Evolutionary conservation across 2,888 invertebrate species (phyloP).

Genomic region (Diachrysia chrysitis): DNA sequence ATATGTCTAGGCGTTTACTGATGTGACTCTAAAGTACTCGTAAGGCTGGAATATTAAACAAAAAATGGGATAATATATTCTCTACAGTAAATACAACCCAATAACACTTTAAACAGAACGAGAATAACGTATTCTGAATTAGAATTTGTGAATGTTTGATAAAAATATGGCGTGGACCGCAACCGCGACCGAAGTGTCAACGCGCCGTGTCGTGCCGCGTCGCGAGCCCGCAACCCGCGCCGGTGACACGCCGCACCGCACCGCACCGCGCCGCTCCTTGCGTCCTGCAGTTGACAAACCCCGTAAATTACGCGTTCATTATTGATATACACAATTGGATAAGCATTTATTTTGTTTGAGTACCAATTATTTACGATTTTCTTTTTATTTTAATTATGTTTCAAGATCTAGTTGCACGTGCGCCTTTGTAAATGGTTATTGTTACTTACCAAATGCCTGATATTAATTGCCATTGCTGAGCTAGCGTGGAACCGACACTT

Average conservation of each 20-base stretch:
- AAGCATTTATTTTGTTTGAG: not conserved
- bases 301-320: not conserved
- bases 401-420: not conserved
- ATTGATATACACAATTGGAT: not conserved
- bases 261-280: not conserved
- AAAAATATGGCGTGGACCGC: slow-evolving; percentile 28
- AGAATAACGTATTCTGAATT: slow-evolving; percentile 19
- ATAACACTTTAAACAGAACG: slow-evolving; percentile 1
- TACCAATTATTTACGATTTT: not conserved
- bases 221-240: slow-evolving; percentile 3
- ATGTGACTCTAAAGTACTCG: not conserved
- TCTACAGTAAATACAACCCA: slow-evolving; percentile 17
- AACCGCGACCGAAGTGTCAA: slow-evolving; percentile 40
- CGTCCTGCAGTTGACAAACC: slow-evolving; percentile 9
- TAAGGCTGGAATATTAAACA: not conserved
- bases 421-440: too few species aligned
- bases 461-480: too few species aligned
- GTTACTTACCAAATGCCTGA: too few species aligned
- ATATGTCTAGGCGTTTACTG: not conserved
- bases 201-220: slow-evolving; percentile 13
- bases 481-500: too few species aligned
- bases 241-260: not conserved
- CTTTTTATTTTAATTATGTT: not conserved
- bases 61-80: slow-evolving; percentile 24
- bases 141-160: slow-evolving; percentile 28